Conservation (phyloP, 1,140 invertebrate species). For the Heliconius hermathena region DNA sequence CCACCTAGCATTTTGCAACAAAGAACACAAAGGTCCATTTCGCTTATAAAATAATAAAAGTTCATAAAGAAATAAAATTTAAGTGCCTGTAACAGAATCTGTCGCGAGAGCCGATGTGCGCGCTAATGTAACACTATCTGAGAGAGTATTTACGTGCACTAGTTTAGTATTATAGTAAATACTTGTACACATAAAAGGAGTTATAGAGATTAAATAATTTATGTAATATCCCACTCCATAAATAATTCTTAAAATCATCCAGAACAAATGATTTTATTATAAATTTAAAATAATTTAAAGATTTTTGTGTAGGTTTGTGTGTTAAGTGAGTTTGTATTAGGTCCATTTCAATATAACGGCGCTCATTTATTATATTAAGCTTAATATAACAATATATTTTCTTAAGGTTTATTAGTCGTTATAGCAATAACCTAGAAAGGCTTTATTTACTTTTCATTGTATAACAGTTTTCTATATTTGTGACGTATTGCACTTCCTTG, state of each 20-base stretch:
- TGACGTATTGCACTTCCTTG: conserved; percentile 12
- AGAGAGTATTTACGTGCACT: conserved; percentile 55
- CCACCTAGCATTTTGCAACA: conserved; percentile 66
- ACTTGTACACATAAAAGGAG: background rate
- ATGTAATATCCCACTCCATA: background rate
- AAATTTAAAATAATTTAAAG: too few relatives aligned
- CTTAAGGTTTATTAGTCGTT: background rate
- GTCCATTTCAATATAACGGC: background rate
- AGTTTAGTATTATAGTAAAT: conserved; percentile 24
- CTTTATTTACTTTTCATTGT: background rate
- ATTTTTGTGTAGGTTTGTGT: too few relatives aligned
- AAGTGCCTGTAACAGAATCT: conserved; percentile 70
- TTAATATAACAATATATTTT: background rate
- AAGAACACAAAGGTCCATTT: conserved; percentile 61
- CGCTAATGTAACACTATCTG: conserved; percentile 68
- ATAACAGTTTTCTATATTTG: conserved; percentile 9
- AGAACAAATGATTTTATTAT: too few relatives aligned
- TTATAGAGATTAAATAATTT: background rate
- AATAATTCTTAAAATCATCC: background rate
- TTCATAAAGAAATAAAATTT: conserved; percentile 76
- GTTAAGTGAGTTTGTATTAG: background rate
- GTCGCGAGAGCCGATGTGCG: conserved; percentile 49
- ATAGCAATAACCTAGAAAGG: background rate
- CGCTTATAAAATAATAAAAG: conserved; percentile 71
- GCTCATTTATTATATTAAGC: background rate